These are phyloP conservation scores for Trematomus loennbergii DNA, from an alignment of 2,113 vertebrate genomes.

Conservation along the genomic window DNA sequence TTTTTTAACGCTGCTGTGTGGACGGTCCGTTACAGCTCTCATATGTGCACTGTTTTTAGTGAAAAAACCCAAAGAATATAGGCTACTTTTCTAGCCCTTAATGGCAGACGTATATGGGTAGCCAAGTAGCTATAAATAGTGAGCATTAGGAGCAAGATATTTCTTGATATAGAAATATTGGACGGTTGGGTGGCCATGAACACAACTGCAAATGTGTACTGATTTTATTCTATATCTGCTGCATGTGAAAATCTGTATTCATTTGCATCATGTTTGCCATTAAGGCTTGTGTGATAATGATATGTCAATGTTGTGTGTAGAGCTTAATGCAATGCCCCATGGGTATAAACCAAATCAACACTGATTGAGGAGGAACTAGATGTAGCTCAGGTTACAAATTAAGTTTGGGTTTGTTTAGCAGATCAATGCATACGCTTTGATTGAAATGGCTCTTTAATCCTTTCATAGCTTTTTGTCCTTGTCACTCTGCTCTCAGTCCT, in stretches of 20 bases:
- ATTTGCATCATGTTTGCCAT: not conserved
- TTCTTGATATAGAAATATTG: not conserved
- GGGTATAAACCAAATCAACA: not conserved
- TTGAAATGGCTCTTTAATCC: slow-evolving; percentile 47
- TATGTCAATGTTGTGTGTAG: slow-evolving; percentile 2
- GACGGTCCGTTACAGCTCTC: no score
- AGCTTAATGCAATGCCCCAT: slow-evolving; percentile 5
- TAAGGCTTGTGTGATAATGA: not conserved
- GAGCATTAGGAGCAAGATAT: slow-evolving; percentile 9
- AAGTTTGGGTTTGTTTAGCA: slow-evolving; percentile 15
- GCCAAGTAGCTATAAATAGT: slow-evolving; percentile 11
- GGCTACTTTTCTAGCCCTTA: not conserved
- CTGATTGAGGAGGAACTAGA: not conserved
- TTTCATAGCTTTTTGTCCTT: slow-evolving; percentile 46
- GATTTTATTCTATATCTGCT: not conserved
- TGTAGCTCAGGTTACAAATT: slow-evolving; percentile 8
- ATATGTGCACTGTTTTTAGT: not conserved
- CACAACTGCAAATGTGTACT: not conserved
- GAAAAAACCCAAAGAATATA: not conserved
- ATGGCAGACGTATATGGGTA: not conserved
- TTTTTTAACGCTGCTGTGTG: no score
- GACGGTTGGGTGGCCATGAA: no score
- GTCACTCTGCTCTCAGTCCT: slow-evolving; percentile 43
- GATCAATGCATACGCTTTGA: slow-evolving; percentile 38
- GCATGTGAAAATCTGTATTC: not conserved